Evolutionary conservation across 1,140 invertebrate genomes (phyloP), one percentile per base, ranked within the genome.

Genomic region (Halotydeus destructor): DNA sequence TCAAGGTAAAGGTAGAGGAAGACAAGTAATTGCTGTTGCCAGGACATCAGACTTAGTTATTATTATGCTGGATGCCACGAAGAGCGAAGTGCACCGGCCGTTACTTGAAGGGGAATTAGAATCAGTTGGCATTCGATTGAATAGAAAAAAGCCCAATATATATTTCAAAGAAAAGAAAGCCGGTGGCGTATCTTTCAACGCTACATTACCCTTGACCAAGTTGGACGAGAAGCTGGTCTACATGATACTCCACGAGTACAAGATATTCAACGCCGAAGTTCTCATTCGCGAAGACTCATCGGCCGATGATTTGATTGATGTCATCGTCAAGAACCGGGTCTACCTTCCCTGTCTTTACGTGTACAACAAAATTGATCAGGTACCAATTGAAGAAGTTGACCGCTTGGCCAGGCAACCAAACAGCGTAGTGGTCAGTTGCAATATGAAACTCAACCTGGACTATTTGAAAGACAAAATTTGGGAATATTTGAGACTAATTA

Each of bases 31-130:
- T 59, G 86, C 89, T 35, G 91, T 97, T 18, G 89, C 89, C 0
- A 67, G 91, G 50, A 97, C 89, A 16, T 83, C 89, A 2, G 89
- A 97, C 62, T 60, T 97, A 45, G 83, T 97, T 22, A 63, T 96
- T n/a, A 96, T 97, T 78, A 96, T 97, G 88, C 62, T 96, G 53
- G 89, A 96, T 64, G 88, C 89, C 2, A 91, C 86, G 0, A 97
- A 97, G 62, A 82, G 84, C 49, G 88, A 93, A 60, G 77, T 89
- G 32, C 89, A 96, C 56, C 71, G 66, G 42, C 69, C 78, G 48
- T 62, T 96, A 21, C 61, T 97, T 12, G 88, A 94, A 57, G 76
- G 72, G 47, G 91, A 97, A 63, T 69, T 97, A 56, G 89, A 97
- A 64, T 78, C 78, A 54, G 89, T 97, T 26, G 91, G 91, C 27